Base-by-base conservation (phyloP, 2,888 invertebrate genomes). In the Argyresthia goedartella region DNA sequence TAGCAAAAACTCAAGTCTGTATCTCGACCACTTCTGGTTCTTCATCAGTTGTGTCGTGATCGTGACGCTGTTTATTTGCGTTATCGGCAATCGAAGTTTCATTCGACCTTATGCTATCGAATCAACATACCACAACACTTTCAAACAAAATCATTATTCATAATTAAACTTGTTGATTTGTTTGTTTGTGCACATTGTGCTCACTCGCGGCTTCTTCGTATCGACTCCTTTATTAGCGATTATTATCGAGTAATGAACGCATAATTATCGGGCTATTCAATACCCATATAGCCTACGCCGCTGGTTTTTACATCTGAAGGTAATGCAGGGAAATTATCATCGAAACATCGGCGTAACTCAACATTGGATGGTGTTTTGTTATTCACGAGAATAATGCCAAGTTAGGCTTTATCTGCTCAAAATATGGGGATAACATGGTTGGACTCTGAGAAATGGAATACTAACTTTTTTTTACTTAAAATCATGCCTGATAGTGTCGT, bases 241-340 rank as follows among this genome's bases (percentile, higher is more conserved):
- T 14, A 50, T 41, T 50, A 42, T 16, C 11, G 25, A n/a, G 41
- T 50, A 50, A 50, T 50, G 50, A 50, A 41, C 41, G 50, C 50
- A 50, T 50, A 50, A 50, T 50, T 42, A 42, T 16, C 50, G 11
- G 9, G n/a, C 16, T 42, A 41, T 50, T 42, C 42, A 15, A 25
- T 25, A 25, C 16, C 15, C 36, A 39, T 49, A 49, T 13, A 49
- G 42, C 50, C 11, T 50, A 25, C 25, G 41, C 9, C n/a, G 11
- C 42, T 16, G 25, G 50, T 50, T 50, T 35, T 50, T 50, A 25
- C 41, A 42, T 25, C 50, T 6, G 16, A 16, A 13, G 41, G 13
- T 42, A 50, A 33, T 50, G 33, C 25, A 16, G 33, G 46, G 46
- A 25, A 15, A 46, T 46, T 46, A 46, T 46, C 25, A 11, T 46